Evolutionary conservation across 23 tunicate genomes (phyloP), one percentile per base, ranked within the genome.

Genomic region (Halocynthia aurantium): DNA sequence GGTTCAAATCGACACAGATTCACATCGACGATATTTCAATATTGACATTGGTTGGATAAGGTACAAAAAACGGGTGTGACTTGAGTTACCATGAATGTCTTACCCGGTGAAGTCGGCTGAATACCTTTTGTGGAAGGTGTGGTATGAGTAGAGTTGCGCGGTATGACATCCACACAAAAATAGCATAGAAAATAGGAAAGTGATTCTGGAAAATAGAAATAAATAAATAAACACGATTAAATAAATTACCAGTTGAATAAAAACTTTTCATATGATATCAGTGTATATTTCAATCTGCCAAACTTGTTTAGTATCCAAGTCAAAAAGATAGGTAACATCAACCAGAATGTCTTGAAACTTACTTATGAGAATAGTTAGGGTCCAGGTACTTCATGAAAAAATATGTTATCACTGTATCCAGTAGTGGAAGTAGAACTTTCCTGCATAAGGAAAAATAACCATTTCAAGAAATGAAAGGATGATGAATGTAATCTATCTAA

Each of bases 61-160:
- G 44, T 31, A 1, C 44, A 31, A 31, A 31, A 31, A 31, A 31
- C 1, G 44, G 44, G 44, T 31, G 44, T 31, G 4, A 31, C 44
- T 31, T 31, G 44, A 31, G 44, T 31, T 31, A 31, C 44, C 44
- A 31, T 31, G 52, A 49, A 49, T 10, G 40, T 54, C 86, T 76
- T 82, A 87, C 93, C 86, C 86, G 18, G 86, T 87, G 51, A 73
- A 87, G 70, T 87, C 93, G 13, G 86, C 78, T 19, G 86, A 69
- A 58, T 82, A 54, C 8, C 50, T 49, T 8, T 55, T 72, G n/a
- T 51, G 22, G 8, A 57, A 20, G 17, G 20, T 20, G 17, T 84
- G 18, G 17, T 51, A 61, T 13, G 49, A 11, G 53, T 82, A 82
- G 6, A 87, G 53, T 12, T 21, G 80, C 15, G 60, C 22, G 15